A percentile compares a stretch with the other conserved stretches of the same genome.
Conservation (phyloP, 2,888 invertebrate species). For the Chrysolina haemoptera region DNA sequence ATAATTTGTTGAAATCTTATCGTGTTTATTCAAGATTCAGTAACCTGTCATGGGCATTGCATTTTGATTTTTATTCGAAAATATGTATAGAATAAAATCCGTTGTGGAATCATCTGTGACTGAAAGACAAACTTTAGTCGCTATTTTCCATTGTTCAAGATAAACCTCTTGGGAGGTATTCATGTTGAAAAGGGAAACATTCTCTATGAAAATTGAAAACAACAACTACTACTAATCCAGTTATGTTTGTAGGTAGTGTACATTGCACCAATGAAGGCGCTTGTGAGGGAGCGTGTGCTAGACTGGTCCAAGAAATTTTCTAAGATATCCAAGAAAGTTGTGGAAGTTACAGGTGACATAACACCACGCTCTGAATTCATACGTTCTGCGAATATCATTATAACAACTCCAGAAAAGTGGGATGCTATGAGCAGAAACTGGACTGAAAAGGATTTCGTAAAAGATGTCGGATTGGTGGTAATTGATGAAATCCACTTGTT, state of each 20-base stretch:
- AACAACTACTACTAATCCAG: no score
- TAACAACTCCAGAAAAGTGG: constrained; percentile 99
- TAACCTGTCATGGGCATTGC: no score
- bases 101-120: no score
- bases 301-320: constrained; percentile 92
- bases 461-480: constrained; percentile 90
- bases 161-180: no score
- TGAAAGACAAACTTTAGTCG: no score
- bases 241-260: constrained; percentile 83
- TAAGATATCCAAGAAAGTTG: constrained; percentile 84
- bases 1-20: no score
- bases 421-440: constrained; percentile 98
- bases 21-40: no score
- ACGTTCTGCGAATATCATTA: constrained; percentile 89
- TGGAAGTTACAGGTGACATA: constrained; percentile 96
- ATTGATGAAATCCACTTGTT: constrained; percentile 99
- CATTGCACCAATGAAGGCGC: constrained; percentile 97
- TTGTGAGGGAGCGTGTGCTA: constrained; percentile 95
- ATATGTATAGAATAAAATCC: no score
- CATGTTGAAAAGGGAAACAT: no score
- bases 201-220: no score
- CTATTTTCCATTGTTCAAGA: no score
- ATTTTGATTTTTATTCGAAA: no score
- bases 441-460: constrained; percentile 96
- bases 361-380: constrained; percentile 91